Evolutionary conservation across 2,888 invertebrate species (phyloP), one percentile per base, ranked within the genome.

Genomic region (Timandra comae): DNA sequence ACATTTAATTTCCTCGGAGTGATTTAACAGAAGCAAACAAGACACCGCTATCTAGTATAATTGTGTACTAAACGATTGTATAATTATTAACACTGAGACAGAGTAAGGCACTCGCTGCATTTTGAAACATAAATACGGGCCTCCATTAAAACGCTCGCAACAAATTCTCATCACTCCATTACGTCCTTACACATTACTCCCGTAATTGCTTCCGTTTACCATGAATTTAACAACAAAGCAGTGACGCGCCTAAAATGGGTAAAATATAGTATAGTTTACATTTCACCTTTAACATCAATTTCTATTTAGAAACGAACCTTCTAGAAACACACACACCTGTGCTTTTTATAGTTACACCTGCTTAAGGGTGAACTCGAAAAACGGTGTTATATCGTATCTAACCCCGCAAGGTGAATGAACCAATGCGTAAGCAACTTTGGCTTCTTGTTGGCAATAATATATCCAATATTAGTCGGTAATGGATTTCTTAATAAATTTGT

Each of bases 201-300:
- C 70, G 68, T 80, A 79, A 81, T 79, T 81, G 75, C 75, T 79
- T 76, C 74, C 78, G 73, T 65, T 80, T 74, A 76, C 72, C 67
- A 68, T 72, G 73, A 78, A 77, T 80, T 77, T 71, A 73, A 74
- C 77, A 75, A 73, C 73, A 78, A 75, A 77, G 72, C 71, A 67
- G 59, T 56, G 60, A 66, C 58, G 62, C 60, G 56, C 68, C 71
- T 59, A 70, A 61, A 79, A 73, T 71, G 67, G 70, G 63, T 72
- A 60, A 75, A 71, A 74, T 75, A 72, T 71, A 69, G 63, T 71
- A 70, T 69, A 75, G 68, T 73, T 74, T 72, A 69, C 69, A 71
- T 72, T 76, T 70, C 63, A 64, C 67, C 63, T 64, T 62, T 59
- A 63, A 70, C 78, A 77, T 78, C 75, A 79, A 79, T 76, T 76